These are phyloP conservation scores for Noctua comes DNA, from an alignment of 2,888 invertebrate species.

Conservation along the genomic window DNA sequence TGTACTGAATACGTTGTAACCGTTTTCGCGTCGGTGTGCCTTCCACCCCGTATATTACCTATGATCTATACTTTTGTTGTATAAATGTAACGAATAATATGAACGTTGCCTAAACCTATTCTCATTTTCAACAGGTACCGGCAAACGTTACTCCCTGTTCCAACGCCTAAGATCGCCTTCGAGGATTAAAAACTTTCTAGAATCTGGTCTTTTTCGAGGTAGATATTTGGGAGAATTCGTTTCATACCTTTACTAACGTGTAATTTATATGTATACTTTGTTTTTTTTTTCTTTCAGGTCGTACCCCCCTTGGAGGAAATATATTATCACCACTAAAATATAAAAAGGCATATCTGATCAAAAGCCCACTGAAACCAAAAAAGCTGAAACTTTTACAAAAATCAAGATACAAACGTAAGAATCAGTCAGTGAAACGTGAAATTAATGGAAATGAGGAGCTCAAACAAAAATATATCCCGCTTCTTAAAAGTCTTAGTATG, in stretches of 20 bases:
- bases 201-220: slow-evolving; percentile 64
- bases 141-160: slow-evolving; percentile 67
- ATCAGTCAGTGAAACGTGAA: slow-evolving; percentile 79
- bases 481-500: slow-evolving; percentile 84
- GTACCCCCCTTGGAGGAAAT: slow-evolving; percentile 54
- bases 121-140: slow-evolving; percentile 66
- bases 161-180: slow-evolving; percentile 59
- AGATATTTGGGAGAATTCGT: slow-evolving; percentile 34
- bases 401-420: slow-evolving; percentile 73
- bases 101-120: neutral
- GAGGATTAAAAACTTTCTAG: slow-evolving; percentile 60
- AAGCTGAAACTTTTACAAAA: slow-evolving; percentile 74
- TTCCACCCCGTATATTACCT: no score
- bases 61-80: neutral
- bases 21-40: no score
- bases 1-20: no score
- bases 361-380: slow-evolving; percentile 79
- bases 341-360: slow-evolving; percentile 79
- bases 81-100: neutral
- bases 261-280: neutral
- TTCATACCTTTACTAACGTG: neutral
- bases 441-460: slow-evolving; percentile 77
- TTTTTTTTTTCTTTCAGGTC: slow-evolving; percentile 67
- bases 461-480: slow-evolving; percentile 81
- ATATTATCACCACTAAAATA: slow-evolving; percentile 76